Evolutionary conservation across 2,797 vertebrate genomes (phyloP).

Genomic region (Pangasius larnaudii): DNA sequence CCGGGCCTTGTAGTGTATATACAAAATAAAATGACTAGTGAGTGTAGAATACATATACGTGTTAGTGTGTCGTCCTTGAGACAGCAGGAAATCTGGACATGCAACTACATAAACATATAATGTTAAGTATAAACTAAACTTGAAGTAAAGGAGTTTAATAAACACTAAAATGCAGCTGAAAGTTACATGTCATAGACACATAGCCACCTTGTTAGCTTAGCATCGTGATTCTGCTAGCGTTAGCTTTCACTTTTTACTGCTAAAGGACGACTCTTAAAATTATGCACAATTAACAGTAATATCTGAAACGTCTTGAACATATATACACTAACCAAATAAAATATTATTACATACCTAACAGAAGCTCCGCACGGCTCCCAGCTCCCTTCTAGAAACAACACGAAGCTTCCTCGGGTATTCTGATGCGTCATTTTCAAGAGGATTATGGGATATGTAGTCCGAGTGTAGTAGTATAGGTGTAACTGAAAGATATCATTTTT

Average conservation of each 20-base stretch:
- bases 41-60: neutral
- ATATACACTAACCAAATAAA: neutral
- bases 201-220: constrained; percentile 7
- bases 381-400: constrained; percentile 52
- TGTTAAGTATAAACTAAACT: neutral
- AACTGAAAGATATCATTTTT: neutral
- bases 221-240: neutral
- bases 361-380: neutral
- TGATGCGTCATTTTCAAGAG: neutral
- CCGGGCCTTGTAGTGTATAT: neutral
- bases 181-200: too few species aligned
- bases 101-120: neutral
- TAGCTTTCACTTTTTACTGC: neutral
- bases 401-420: constrained; percentile 49
- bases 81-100: neutral
- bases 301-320: neutral
- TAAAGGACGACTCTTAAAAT: neutral
- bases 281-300: neutral
- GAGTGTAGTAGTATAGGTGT: neutral
- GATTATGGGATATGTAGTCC: constrained; percentile 61
- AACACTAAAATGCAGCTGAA: neutral
- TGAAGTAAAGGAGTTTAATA: neutral
- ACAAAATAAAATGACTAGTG: neutral
- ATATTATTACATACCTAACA: constrained; percentile 22
- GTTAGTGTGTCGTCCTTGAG: neutral